These are phyloP conservation scores for Lonchura striata DNA, from an alignment of 2,113 vertebrate species.

Conservation along the genomic window DNA sequence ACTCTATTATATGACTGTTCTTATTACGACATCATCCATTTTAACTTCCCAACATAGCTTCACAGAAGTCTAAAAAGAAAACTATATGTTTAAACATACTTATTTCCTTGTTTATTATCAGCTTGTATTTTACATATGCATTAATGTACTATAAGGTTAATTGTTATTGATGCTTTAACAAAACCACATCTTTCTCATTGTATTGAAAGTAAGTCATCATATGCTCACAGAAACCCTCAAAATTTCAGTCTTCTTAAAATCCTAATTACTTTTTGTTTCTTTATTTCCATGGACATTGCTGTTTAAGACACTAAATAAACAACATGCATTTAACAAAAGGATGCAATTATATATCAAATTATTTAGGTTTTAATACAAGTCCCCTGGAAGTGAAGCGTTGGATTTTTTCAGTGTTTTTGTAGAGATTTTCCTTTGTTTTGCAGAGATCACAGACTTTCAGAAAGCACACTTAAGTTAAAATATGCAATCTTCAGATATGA, in stretches of 20 bases:
- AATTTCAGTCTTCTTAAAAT: background rate
- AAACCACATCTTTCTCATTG: background rate
- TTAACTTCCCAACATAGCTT: background rate
- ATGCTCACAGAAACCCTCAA: background rate
- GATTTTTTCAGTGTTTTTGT: background rate
- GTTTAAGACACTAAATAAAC: background rate
- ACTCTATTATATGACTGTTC: background rate
- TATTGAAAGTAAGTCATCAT: background rate
- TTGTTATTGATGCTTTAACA: background rate
- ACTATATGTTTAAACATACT: background rate
- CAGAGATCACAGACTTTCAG: background rate
- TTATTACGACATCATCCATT: background rate
- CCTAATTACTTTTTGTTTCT: background rate
- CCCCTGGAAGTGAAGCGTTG: background rate
- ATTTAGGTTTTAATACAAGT: background rate
- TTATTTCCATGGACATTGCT: background rate
- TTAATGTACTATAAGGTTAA: background rate
- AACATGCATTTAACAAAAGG: background rate
- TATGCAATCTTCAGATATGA: slow-evolving; percentile 13
- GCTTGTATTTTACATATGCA: background rate
- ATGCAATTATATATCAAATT: background rate
- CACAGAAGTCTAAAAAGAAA: background rate
- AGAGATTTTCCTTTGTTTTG: background rate
- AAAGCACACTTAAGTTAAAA: slow-evolving; percentile 21
- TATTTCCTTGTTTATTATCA: background rate